A percentile compares a stretch with the other conserved stretches of the same genome.
Conservation (phyloP, 1,140 invertebrate genomes). For the Macrobrachium rosenbergii region DNA sequence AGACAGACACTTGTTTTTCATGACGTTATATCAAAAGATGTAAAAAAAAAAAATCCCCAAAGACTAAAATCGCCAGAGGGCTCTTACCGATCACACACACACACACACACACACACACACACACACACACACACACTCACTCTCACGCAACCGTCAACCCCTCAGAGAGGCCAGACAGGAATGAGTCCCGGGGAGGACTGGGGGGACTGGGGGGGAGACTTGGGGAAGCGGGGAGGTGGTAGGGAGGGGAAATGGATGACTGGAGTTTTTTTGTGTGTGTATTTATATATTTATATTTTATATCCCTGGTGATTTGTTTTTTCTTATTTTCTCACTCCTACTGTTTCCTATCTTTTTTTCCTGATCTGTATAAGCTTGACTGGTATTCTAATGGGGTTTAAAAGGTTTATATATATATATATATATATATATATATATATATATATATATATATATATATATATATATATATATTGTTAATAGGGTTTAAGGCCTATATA, state of each 20-base stretch:
- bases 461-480: no score
- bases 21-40: no score
- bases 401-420: no score
- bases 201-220: neutral
- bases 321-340: neutral
- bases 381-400: no score
- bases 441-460: no score
- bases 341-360: no score
- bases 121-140: conserved; percentile 1
- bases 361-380: no score
- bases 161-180: neutral
- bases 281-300: neutral
- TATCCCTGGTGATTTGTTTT: neutral
- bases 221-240: neutral
- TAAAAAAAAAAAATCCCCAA: neutral
- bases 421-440: no score
- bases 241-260: neutral
- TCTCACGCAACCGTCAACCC: neutral
- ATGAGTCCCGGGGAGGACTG: neutral
- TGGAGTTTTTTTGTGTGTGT: neutral
- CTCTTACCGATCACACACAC: neutral
- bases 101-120: conserved; percentile 1
- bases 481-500: no score
- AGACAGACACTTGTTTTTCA: no score
- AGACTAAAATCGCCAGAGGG: neutral